Conservation (phyloP, 2,113 vertebrate genomes). For the Tachysurus fulvidraco region DNA sequence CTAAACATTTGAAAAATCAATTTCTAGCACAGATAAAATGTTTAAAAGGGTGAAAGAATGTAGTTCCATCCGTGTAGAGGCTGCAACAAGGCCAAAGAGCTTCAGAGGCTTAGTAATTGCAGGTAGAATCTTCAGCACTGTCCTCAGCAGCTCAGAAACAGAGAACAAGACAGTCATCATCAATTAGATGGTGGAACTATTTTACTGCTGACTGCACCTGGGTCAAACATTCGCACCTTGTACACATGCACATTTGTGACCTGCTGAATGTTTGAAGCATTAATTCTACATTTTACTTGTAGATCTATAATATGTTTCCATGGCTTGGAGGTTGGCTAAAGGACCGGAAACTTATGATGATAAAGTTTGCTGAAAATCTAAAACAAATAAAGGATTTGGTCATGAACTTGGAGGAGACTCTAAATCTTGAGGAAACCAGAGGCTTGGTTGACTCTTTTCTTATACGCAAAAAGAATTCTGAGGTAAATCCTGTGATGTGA, state of each 20-base stretch:
- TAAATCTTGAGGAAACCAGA: slow-evolving; percentile 56
- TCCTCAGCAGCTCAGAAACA: too few relatives aligned
- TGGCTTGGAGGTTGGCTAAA: slow-evolving; percentile 55
- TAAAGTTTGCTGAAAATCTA: neutral
- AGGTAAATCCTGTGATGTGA: slow-evolving; percentile 40
- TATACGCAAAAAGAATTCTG: slow-evolving; percentile 55
- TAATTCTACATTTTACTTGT: too few relatives aligned
- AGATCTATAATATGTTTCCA: slow-evolving; percentile 71
- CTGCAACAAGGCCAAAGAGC: too few relatives aligned
- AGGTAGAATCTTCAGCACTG: too few relatives aligned
- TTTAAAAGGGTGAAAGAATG: neutral
- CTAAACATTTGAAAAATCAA: neutral
- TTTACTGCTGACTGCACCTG: too few relatives aligned
- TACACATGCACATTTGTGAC: too few relatives aligned
- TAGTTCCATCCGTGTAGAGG: too few relatives aligned
- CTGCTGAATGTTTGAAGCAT: too few relatives aligned
- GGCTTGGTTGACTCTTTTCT: slow-evolving; percentile 67
- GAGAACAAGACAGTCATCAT: too few relatives aligned
- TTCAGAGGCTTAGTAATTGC: too few relatives aligned
- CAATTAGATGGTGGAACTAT: too few relatives aligned
- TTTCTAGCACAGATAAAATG: neutral
- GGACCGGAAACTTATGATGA: neutral
- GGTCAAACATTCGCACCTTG: too few relatives aligned
- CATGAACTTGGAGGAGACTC: slow-evolving; percentile 44
- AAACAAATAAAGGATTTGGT: slow-evolving; percentile 9